These are phyloP conservation scores for Sapayoa aenigma DNA, from an alignment of 2,113 vertebrate genomes.

Conservation along the genomic window DNA sequence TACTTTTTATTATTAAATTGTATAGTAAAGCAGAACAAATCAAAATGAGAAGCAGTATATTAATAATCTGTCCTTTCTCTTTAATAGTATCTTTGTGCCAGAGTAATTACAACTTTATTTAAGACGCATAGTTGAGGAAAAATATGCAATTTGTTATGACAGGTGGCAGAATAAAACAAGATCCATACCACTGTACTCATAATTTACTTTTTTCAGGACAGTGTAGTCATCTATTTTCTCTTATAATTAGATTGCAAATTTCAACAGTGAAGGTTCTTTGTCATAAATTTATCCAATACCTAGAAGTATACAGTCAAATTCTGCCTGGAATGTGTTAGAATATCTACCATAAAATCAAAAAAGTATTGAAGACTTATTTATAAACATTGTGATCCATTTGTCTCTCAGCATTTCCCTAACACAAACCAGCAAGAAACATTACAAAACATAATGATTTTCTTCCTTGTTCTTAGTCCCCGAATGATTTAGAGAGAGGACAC, in stretches of 20 bases:
- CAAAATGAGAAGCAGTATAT: background rate
- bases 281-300: background rate
- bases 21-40: background rate
- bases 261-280: background rate
- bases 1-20: background rate
- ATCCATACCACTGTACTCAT: background rate
- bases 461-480: background rate
- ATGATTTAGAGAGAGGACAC: background rate
- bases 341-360: background rate
- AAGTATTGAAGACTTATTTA: background rate
- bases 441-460: background rate
- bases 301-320: background rate
- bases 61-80: background rate
- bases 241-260: conserved; percentile 39
- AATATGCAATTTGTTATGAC: background rate
- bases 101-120: conserved; percentile 1
- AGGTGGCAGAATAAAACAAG: background rate
- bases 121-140: background rate
- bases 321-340: background rate
- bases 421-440: background rate
- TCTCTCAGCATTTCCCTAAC: background rate
- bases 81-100: background rate
- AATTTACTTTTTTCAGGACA: background rate
- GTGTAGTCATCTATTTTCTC: background rate
- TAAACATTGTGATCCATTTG: background rate